A percentile compares a stretch with the other conserved stretches of the same genome.
Conservation (phyloP, 1,140 invertebrate genomes). For the Drosophila virilis region DNA sequence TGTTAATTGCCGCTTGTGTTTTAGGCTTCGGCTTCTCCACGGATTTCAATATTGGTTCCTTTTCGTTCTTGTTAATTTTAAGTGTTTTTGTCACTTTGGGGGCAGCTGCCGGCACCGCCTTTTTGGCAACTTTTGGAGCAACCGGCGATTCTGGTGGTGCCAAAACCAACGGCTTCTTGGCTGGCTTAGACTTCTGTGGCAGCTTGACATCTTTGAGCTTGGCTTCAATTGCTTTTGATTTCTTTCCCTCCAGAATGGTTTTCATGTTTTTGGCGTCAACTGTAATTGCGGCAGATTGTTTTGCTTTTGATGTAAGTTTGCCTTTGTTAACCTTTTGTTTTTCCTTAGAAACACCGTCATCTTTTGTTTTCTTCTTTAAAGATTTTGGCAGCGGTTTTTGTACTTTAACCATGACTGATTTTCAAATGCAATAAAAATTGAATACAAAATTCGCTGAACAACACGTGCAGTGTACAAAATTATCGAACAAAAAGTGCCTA, state of each 20-base stretch:
- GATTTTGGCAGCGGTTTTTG: constrained; percentile 70
- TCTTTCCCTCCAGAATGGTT: constrained; percentile 21
- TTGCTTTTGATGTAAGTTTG: constrained; percentile 27
- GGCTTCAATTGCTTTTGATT: constrained; percentile 11
- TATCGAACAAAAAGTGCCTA: constrained; percentile 3
- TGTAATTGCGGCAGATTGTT: not conserved
- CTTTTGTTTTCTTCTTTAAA: constrained; percentile 49
- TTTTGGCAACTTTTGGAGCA: constrained; percentile 10
- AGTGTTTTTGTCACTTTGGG: not conserved
- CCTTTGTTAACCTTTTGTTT: constrained; percentile 47
- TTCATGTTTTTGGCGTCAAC: constrained; percentile 15
- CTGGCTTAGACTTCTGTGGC: constrained; percentile 22
- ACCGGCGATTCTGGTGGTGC: constrained; percentile 58
- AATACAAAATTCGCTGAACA: constrained; percentile 47
- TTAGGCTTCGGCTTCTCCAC: not conserved
- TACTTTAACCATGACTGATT: constrained; percentile 66
- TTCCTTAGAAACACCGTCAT: constrained; percentile 57
- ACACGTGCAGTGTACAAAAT: constrained; percentile 44
- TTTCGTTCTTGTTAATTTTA: constrained; percentile 17
- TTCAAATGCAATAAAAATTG: constrained; percentile 27
- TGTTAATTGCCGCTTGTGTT: not conserved
- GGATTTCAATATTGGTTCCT: constrained; percentile 2
- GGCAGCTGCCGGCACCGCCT: not conserved
- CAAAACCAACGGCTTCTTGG: constrained; percentile 54
- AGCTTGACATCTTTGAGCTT: constrained; percentile 14